Conservation (phyloP, 2,113 vertebrate species). For the Myocastor coypus region DNA sequence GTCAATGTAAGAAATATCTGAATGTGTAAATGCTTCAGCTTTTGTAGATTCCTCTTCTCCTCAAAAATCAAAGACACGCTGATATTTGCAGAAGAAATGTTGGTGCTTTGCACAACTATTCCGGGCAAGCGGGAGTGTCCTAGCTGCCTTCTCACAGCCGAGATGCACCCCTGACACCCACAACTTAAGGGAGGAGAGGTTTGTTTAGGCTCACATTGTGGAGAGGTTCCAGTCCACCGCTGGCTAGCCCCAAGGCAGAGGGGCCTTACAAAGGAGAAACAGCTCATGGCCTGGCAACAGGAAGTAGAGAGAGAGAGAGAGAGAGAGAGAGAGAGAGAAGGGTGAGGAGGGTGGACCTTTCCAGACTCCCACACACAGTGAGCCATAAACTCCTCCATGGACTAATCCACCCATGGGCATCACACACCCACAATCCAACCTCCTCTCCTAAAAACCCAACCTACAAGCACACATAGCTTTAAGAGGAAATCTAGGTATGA, state of each 20-base stretch:
- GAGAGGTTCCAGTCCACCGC: neutral
- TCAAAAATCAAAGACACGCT: neutral
- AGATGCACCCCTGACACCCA: neutral
- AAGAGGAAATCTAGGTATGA: neutral
- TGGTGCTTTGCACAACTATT: neutral
- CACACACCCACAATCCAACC: neutral
- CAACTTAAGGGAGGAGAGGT: neutral
- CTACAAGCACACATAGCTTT: neutral
- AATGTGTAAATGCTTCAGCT: neutral
- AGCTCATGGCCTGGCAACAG: neutral
- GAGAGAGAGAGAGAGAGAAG: no score
- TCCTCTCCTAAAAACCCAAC: neutral
- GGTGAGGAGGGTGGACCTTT: no score
- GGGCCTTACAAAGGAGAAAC: neutral
- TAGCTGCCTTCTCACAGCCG: neutral
- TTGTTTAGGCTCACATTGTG: neutral
- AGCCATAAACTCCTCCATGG: neutral
- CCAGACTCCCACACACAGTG: neutral
- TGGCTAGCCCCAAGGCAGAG: neutral
- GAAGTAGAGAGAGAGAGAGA: neutral
- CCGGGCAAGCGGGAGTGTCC: neutral
- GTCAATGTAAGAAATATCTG: neutral
- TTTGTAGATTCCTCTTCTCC: neutral
- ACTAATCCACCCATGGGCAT: neutral
- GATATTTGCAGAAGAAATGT: neutral